phyloP scores from a whole-genome alignment of 2,113 vertebrate genomes.

The cattle (Bos taurus) region ARS-UCD2.0 NC_037331.1:60748001-60748500 shows the following conservation, averaged over 20 bases:
- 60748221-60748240: background rate
- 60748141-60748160: accelerated
- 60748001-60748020: background rate
- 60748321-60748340: background rate
- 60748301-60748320: background rate
- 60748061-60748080: background rate
- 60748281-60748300: background rate
- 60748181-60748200: background rate
- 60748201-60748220: background rate
- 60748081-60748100: background rate
- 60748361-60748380: background rate
- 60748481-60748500: background rate
- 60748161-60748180: background rate
- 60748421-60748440: background rate
- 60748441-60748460: background rate
- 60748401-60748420: background rate
- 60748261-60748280: background rate
- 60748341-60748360: background rate
- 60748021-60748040: background rate
- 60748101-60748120: background rate
- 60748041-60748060: background rate
- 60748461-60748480: background rate
- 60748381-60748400: background rate
- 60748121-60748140: background rate
- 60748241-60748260: background rate